Percentiles rank a stretch among this genome's conserved stretches.
Evolutionary conservation across 2,797 vertebrate species (phyloP).

Genomic region (Anisognathus igniventris): DNA sequence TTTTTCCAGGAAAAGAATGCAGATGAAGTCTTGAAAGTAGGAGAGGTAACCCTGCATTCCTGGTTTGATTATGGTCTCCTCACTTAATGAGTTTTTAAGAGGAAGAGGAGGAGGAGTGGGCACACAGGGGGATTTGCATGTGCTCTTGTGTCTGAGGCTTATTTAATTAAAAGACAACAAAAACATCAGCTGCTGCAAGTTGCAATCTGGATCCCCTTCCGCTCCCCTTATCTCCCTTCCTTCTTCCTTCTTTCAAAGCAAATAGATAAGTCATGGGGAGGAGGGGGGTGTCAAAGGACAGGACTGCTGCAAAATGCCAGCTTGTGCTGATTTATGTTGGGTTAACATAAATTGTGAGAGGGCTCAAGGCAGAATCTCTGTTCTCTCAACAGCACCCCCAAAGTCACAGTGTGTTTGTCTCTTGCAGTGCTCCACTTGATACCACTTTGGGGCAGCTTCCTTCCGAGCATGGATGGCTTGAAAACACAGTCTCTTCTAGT

Average conservation of each 20-base stretch:
- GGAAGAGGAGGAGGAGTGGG: slow-evolving; percentile 42
- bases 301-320: not conserved
- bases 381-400: not conserved
- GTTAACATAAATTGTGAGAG: not conserved
- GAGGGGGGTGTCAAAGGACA: not conserved
- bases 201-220: slow-evolving; percentile 61
- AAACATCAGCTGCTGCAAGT: slow-evolving; percentile 69
- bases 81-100: slow-evolving; percentile 73
- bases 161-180: slow-evolving; percentile 82
- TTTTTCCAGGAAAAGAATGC: slow-evolving; percentile 1
- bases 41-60: slow-evolving; percentile 58
- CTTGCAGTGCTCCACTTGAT: not conserved
- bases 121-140: slow-evolving; percentile 30
- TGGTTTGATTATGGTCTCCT: slow-evolving; percentile 70
- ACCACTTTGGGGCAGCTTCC: not conserved
- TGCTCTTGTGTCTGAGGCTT: slow-evolving; percentile 51
- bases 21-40: not conserved
- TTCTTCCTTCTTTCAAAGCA: slow-evolving; percentile 35
- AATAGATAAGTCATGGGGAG: not conserved
- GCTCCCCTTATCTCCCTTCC: not conserved
- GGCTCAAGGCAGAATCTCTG: not conserved
- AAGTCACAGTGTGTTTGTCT: not conserved
- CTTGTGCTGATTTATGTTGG: not conserved
- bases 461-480: not conserved
- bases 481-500: not conserved